phyloP scores from a whole-genome alignment of 2,113 vertebrate genomes.

The Corythoichthys haematopterus region DNA sequence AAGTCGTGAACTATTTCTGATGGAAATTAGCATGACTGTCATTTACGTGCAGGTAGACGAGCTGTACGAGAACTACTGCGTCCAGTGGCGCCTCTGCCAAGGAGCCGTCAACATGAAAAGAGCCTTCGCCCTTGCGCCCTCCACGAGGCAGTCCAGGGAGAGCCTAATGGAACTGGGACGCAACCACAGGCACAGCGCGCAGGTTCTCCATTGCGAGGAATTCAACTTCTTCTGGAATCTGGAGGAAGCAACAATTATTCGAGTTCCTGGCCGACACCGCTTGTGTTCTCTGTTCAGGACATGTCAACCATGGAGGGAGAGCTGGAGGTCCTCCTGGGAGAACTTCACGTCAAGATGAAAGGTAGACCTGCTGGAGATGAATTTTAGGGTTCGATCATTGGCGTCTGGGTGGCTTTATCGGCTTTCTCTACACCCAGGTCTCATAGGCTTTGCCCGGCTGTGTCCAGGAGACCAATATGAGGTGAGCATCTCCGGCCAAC shows the following conservation, averaged over 20 bases:
- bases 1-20: too few relatives aligned
- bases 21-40: too few relatives aligned
- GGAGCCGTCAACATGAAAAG: slow-evolving; percentile 90
- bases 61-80: slow-evolving; percentile 88
- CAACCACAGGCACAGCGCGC: slow-evolving; percentile 84
- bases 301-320: slow-evolving; percentile 90
- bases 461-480: slow-evolving; percentile 97
- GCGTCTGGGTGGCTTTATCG: background rate
- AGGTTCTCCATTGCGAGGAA: slow-evolving; percentile 68
- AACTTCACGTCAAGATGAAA: slow-evolving; percentile 95
- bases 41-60: slow-evolving; percentile 81
- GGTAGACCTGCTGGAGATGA: slow-evolving; percentile 62
- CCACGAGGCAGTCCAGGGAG: slow-evolving; percentile 84
- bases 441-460: slow-evolving; percentile 93
- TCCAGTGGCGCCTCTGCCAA: slow-evolving; percentile 87
- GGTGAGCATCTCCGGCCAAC: slow-evolving; percentile 59
- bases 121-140: slow-evolving; percentile 82
- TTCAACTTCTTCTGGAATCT: background rate
- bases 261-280: background rate
- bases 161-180: slow-evolving; percentile 87
- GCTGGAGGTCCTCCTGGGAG: slow-evolving; percentile 86
- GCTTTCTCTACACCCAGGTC: slow-evolving; percentile 72
- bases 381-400: background rate
- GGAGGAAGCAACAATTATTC: background rate
- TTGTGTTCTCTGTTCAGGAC: slow-evolving; percentile 72